These are phyloP conservation scores for Antrozous pallidus DNA, from an alignment of 2,797 vertebrate genomes.

Conservation along the genomic window DNA sequence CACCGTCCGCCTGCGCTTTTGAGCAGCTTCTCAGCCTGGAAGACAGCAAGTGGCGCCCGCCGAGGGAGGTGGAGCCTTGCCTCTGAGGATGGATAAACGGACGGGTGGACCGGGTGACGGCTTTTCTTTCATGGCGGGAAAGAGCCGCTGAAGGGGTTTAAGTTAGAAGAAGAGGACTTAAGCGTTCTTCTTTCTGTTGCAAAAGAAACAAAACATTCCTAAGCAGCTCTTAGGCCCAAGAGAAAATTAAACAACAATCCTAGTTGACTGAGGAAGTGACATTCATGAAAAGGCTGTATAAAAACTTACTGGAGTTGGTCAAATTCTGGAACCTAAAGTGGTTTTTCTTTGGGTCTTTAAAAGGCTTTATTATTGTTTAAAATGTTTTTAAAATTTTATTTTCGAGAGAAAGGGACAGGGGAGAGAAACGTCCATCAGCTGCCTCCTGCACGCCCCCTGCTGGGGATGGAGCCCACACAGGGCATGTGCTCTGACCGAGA, in stretches of 20 bases:
- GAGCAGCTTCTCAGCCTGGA: background rate
- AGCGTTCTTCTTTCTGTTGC: conserved; percentile 38
- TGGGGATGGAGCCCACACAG: background rate
- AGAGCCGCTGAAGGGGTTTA: background rate
- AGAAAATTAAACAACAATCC: conserved; percentile 1
- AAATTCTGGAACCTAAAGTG: background rate
- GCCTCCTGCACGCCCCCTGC: background rate
- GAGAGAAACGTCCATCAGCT: background rate
- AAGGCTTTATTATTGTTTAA: background rate
- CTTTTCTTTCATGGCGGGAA: conserved; percentile 48
- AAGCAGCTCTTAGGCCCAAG: background rate
- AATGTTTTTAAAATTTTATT: background rate
- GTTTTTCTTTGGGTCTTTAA: background rate
- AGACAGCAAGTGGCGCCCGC: conserved; percentile 4
- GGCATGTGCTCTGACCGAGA: background rate
- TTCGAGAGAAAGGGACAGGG: background rate
- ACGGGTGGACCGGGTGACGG: conserved; percentile 56
- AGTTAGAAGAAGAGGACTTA: conserved; percentile 23
- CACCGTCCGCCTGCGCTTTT: background rate
- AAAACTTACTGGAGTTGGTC: background rate
- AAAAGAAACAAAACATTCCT: background rate
- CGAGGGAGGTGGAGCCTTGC: background rate
- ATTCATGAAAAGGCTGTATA: conserved; percentile 34
- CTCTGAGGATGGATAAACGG: conserved; percentile 47
- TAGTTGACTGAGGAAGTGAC: conserved; percentile 7